These are phyloP conservation scores for Pangasianodon hypophthalmus DNA, from an alignment of 2,113 vertebrate genomes.

Conservation along the genomic window DNA sequence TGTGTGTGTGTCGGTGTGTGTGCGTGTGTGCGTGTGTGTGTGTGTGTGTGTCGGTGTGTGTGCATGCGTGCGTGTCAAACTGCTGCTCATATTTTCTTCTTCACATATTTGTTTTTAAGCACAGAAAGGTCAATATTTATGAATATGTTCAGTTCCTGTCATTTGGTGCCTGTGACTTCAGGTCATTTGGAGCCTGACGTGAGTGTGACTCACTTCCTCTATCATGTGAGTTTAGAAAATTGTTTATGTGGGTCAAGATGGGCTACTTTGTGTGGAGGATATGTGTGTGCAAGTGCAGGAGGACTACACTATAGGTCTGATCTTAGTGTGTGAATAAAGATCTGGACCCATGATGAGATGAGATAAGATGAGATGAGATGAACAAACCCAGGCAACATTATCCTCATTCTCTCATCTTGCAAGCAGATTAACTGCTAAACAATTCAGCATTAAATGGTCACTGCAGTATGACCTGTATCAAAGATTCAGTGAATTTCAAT, in stretches of 20 bases:
- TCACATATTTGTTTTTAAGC: constrained; percentile 17
- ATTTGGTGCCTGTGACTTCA: constrained; percentile 34
- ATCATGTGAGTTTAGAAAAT: constrained; percentile 19
- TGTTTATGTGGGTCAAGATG: background rate
- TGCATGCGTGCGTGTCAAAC: background rate
- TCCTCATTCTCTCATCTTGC: background rate
- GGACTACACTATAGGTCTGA: background rate
- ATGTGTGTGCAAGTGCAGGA: background rate
- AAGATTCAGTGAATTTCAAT: background rate
- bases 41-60: background rate
- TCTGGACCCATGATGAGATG: background rate
- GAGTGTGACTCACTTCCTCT: constrained; percentile 23
- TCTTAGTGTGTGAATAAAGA: background rate
- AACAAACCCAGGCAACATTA: background rate
- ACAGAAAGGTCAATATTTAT: constrained; percentile 41
- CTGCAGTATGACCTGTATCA: background rate
- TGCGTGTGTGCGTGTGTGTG: background rate
- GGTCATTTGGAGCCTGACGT: constrained; percentile 41
- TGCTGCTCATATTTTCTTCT: background rate
- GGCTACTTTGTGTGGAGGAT: background rate
- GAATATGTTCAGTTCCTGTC: constrained; percentile 15
- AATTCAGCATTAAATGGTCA: background rate
- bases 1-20: background rate
- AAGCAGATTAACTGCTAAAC: background rate
- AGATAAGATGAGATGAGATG: background rate